Evolutionary conservation across 1,140 invertebrate species (phyloP).

Genomic region (Drosophila orosa): DNA sequence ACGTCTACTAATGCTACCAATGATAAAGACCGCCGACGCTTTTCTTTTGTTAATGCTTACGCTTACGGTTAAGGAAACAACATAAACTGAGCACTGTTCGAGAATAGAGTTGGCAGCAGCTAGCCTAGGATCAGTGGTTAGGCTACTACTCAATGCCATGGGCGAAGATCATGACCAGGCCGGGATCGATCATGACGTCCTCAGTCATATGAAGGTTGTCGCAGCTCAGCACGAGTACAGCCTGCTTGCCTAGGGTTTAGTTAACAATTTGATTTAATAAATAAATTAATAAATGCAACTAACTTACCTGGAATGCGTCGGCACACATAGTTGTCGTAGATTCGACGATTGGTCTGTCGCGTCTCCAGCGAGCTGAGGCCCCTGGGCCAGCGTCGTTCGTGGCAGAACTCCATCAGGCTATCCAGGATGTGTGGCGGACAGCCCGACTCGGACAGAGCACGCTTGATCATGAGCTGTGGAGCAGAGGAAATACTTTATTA

Average conservation of each 20-base stretch:
- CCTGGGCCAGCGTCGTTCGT: slow-evolving; percentile 96
- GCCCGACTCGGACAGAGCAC: slow-evolving; percentile 95
- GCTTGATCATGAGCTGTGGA: slow-evolving; percentile 94
- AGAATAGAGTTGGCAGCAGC: slow-evolving; percentile 50
- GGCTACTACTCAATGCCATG: slow-evolving; percentile 94
- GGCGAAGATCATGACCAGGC: slow-evolving; percentile 99
- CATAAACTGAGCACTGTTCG: slow-evolving; percentile 73
- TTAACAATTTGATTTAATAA: slow-evolving; percentile 3
- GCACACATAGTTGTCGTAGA: slow-evolving; percentile 97
- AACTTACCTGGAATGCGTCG: slow-evolving; percentile 92
- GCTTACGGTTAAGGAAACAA: slow-evolving; percentile 67
- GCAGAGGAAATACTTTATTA: neutral
- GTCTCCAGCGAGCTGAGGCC: slow-evolving; percentile 97
- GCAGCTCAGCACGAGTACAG: slow-evolving; percentile 96
- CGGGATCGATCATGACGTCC: slow-evolving; percentile 97
- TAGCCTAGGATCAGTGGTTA: slow-evolving; percentile 51
- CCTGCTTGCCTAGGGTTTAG: slow-evolving; percentile 88
- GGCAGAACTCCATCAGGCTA: slow-evolving; percentile 98
- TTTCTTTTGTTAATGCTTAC: slow-evolving; percentile 33
- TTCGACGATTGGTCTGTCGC: slow-evolving; percentile 93
- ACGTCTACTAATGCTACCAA: slow-evolving; percentile 42
- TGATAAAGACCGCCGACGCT: slow-evolving; percentile 22
- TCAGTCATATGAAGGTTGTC: slow-evolving; percentile 98
- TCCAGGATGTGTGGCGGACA: slow-evolving; percentile 96
- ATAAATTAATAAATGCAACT: neutral